These are phyloP conservation scores for Acinonyx jubatus DNA, from an alignment of 2,113 vertebrate species.

Conservation along the genomic window DNA sequence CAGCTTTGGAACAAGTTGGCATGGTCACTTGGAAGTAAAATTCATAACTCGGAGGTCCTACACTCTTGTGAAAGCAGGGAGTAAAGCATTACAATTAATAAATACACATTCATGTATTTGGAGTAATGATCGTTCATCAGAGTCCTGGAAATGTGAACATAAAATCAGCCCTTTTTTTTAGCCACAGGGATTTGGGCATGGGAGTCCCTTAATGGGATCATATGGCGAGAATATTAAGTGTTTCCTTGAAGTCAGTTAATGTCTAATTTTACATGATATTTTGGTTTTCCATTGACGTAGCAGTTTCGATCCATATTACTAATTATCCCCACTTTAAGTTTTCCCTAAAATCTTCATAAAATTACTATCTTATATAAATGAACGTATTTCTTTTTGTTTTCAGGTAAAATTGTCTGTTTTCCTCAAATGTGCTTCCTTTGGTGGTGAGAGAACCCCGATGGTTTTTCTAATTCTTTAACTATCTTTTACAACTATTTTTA, in stretches of 20 bases:
- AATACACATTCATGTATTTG: neutral
- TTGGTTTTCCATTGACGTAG: conserved; percentile 47
- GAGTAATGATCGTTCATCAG: neutral
- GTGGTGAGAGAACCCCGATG: neutral
- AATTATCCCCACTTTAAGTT: neutral
- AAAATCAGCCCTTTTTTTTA: neutral
- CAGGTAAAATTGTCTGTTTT: neutral
- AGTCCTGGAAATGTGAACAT: neutral
- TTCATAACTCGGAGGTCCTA: neutral
- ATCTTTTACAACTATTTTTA: neutral
- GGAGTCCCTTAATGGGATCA: neutral
- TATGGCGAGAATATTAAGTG: neutral
- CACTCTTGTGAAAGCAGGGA: neutral
- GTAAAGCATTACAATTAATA: conserved; percentile 7
- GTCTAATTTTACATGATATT: neutral
- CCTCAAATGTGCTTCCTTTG: neutral
- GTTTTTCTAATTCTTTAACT: neutral
- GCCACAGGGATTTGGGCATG: neutral
- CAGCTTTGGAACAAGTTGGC: neutral
- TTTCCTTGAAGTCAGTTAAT: conserved; percentile 20
- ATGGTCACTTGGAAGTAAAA: neutral
- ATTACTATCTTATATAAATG: neutral
- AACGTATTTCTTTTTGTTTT: neutral
- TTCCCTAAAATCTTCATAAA: conserved; percentile 20
- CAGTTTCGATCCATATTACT: conserved; percentile 9